Base-by-base conservation (phyloP, 2,888 invertebrate genomes). In the Epsilonema sp. region DNA sequence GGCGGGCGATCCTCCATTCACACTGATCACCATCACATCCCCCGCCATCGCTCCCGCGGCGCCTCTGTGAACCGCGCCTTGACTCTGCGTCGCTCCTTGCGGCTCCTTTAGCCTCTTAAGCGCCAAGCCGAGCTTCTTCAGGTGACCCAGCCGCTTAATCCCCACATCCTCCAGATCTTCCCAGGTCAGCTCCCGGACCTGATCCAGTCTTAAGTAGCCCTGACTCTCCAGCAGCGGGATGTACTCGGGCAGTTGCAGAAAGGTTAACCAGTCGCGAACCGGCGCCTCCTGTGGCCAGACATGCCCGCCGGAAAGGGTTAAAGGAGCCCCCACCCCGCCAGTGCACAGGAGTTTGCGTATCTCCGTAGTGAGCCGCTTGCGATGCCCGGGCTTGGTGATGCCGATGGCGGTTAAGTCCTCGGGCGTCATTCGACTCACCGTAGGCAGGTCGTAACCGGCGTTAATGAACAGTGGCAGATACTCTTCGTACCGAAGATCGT, bases 361-460 rank as follows among this genome's bases (percentile, higher is more conserved):
- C 71, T 94, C 90, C 49, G 85, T 80, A 73, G 94, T 94, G 63
- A 97, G 76, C 59, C 83, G 77, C 67, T 92, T 92, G 57, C 94
- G 76, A 69, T 94, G 92, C 66, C 85, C 83, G 36, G 97, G 94
- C 70, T 92, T 90, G 65, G 89, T 90, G 58, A 97, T 89, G 59
- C 77, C 77, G 54, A 77, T 74, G 23, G 76, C 76, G 26, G 75
- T 75, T 54, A 77, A 65, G 62, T 77, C 77, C 70, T 94, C 92
- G 0, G 97, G 94, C 16, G 94, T 97, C 89, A 94, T 92, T 57
- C 90, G 76, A n/a, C 90, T 84, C 62, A 94, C 86, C 1, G 94
- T 94, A 24, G 87, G 82, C 71, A 97, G 77, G 71, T 97, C 94
- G 67, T 97, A 97, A 36, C 94, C 94, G 16, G 92, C 89, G 38